phyloP scores from a whole-genome alignment of 2,797 vertebrate genomes.

The Phataginus tricuspis region DNA sequence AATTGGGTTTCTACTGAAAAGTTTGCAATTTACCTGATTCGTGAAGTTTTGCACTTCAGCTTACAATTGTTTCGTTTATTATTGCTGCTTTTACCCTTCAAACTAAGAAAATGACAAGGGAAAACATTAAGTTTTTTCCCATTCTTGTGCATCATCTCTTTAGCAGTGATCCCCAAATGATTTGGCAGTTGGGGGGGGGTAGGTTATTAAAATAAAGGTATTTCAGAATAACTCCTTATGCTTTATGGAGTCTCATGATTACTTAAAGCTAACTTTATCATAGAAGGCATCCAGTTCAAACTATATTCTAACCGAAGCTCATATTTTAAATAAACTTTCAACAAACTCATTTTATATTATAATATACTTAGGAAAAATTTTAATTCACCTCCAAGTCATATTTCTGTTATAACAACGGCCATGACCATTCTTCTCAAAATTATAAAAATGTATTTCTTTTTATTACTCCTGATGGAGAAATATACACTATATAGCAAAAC shows the following conservation, averaged over 20 bases:
- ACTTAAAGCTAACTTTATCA: slow-evolving; percentile 48
- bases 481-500: neutral
- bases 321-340: slow-evolving; percentile 8
- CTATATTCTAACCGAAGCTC: neutral
- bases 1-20: neutral
- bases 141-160: neutral
- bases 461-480: neutral
- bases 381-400: neutral
- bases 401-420: neutral
- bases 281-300: neutral
- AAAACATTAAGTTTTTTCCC: neutral
- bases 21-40: neutral
- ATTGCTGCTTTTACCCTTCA: neutral
- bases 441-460: slow-evolving; percentile 8
- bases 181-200: neutral
- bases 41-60: neutral
- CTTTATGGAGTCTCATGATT: neutral
- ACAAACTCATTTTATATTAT: neutral
- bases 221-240: neutral
- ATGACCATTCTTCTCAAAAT: slow-evolving; percentile 12
- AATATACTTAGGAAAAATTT: neutral
- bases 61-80: neutral
- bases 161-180: neutral
- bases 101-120: neutral
- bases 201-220: neutral